Conservation (phyloP, 2,888 invertebrate species). For the Meghimatium bilineatum region DNA sequence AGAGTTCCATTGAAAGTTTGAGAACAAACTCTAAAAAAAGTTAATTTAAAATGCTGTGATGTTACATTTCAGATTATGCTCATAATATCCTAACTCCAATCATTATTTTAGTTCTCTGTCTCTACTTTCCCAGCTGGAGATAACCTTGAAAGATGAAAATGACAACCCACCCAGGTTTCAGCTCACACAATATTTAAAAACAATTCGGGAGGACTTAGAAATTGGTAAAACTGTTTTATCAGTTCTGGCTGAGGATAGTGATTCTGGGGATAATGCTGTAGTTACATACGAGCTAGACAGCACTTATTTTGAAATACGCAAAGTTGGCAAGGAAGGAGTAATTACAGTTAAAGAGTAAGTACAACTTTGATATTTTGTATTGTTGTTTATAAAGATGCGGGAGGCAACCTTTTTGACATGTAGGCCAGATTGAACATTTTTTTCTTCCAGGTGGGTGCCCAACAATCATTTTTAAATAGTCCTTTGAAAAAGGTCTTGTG, state of each 20-base stretch:
- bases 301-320: conserved; percentile 70
- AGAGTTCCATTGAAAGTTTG: too few relatives aligned
- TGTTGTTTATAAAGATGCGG: too few relatives aligned
- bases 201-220: conserved; percentile 61
- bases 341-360: conserved; percentile 68
- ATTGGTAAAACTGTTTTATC: conserved; percentile 83
- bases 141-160: conserved; percentile 96
- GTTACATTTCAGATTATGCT: too few relatives aligned
- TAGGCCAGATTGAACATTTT: too few relatives aligned
- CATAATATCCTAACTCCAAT: too few relatives aligned
- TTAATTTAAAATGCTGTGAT: too few relatives aligned
- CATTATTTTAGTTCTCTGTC: background rate
- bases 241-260: conserved; percentile 94
- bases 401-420: too few relatives aligned
- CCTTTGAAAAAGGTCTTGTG: too few relatives aligned
- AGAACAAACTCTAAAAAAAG: too few relatives aligned
- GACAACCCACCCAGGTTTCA: conserved; percentile 88
- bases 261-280: conserved; percentile 88
- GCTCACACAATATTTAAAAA: conserved; percentile 63
- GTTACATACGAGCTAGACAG: conserved; percentile 70
- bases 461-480: too few relatives aligned
- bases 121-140: conserved; percentile 77
- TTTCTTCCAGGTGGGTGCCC: too few relatives aligned
- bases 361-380: too few relatives aligned
- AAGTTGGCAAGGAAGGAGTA: conserved; percentile 63